Conservation (phyloP, 2,113 vertebrate species). For the Ceratotherium simum region DNA sequence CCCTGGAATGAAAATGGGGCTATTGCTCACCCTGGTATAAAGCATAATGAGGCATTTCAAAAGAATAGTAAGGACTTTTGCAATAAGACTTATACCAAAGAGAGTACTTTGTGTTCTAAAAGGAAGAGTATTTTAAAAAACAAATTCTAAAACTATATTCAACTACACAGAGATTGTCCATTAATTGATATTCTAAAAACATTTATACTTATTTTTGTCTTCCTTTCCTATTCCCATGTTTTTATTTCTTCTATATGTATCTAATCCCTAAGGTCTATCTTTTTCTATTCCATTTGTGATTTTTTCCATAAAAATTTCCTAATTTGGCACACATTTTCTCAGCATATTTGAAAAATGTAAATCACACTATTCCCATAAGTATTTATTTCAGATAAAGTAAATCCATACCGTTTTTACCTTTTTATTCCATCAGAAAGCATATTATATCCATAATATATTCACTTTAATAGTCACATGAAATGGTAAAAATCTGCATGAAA, state of each 20-base stretch:
- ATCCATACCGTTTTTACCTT: neutral
- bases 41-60: neutral
- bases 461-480: neutral
- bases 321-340: neutral
- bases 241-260: neutral
- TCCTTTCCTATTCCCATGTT: neutral
- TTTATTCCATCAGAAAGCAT: neutral
- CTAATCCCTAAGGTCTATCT: neutral
- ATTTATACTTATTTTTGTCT: neutral
- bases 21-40: neutral
- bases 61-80: neutral
- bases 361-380: neutral
- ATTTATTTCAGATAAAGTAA: neutral
- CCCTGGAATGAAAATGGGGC: neutral
- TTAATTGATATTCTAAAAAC: slow-evolving; percentile 16
- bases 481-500: neutral
- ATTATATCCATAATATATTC: neutral
- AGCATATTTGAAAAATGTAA: neutral
- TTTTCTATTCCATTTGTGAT: neutral
- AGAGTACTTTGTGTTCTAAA: neutral
- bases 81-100: neutral
- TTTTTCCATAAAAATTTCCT: neutral
- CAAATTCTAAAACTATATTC: neutral
- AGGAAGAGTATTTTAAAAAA: neutral
- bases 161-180: neutral